Conservation (phyloP, 30 jellyfish, hydroid and myxozoan species). For the Aurelia aurita complex sp. Pacific region DNA sequence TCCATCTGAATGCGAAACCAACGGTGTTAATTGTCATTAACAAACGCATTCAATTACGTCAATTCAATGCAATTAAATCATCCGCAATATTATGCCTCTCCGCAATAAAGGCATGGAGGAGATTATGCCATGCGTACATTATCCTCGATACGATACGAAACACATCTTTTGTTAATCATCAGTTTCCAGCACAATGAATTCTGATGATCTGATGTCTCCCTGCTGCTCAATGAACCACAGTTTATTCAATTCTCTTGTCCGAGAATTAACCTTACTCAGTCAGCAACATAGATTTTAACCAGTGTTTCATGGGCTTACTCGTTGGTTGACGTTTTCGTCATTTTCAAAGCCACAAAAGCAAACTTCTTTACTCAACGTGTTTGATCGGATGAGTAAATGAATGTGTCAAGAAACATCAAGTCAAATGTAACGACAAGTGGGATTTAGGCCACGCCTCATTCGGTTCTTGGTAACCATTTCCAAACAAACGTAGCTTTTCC, state of each 20-base stretch:
- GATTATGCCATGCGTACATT: too few species aligned
- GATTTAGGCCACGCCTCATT: too few species aligned
- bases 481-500: too few species aligned
- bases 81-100: background rate
- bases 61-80: too few species aligned
- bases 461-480: too few species aligned
- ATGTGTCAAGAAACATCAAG: too few species aligned
- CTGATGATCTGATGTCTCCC: background rate
- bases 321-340: conserved; percentile 34
- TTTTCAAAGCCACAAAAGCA: conserved; percentile 29
- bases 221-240: conserved; percentile 21
- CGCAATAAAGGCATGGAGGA: background rate
- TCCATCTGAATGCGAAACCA: too few species aligned
- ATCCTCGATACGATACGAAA: background rate
- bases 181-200: background rate
- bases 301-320: conserved; percentile 38
- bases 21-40: too few species aligned
- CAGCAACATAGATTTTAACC: conserved; percentile 16
- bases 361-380: background rate
- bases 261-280: conserved; percentile 18
- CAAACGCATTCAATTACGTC: too few species aligned
- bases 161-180: background rate
- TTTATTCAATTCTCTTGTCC: conserved; percentile 41
- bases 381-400: too few species aligned
- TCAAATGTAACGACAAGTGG: too few species aligned